Evolutionary conservation across 2,797 vertebrate genomes (phyloP).

Genomic region (Helarctos malayanus): DNA sequence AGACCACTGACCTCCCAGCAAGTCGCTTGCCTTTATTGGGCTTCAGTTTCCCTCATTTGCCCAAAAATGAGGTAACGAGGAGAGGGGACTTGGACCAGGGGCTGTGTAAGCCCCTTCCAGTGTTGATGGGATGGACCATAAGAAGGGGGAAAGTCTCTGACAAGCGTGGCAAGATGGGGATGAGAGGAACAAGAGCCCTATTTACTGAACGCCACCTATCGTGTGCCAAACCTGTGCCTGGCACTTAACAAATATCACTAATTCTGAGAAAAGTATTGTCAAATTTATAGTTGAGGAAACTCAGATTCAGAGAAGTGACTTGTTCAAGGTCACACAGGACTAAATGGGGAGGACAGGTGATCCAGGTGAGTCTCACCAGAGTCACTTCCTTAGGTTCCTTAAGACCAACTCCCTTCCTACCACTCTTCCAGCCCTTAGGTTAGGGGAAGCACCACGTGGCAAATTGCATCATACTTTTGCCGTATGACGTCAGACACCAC

Average conservation of each 20-base stretch:
- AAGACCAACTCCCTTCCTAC: neutral
- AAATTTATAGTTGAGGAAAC: conserved; percentile 54
- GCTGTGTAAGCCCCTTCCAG: neutral
- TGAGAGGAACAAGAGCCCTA: neutral
- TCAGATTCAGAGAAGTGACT: conserved; percentile 48
- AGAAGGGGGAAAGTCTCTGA: neutral
- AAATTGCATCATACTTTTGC: conserved; percentile 74
- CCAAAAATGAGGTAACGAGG: neutral
- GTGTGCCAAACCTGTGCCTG: neutral
- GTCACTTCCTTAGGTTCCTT: neutral
- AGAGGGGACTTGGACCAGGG: neutral
- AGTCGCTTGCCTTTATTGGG: neutral
- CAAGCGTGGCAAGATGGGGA: neutral
- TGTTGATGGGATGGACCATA: neutral
- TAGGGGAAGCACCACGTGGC: conserved; percentile 59
- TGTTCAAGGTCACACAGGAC: conserved; percentile 41
- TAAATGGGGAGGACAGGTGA: neutral
- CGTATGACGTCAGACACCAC: conserved; percentile 61
- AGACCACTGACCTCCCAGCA: neutral
- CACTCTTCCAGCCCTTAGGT: neutral
- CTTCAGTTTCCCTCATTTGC: neutral
- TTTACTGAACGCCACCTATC: neutral
- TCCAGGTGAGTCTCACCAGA: neutral
- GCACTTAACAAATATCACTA: neutral
- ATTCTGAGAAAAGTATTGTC: conserved; percentile 44